Conservation (phyloP, 1,140 invertebrate species). For the Steinernema feltiae region DNA sequence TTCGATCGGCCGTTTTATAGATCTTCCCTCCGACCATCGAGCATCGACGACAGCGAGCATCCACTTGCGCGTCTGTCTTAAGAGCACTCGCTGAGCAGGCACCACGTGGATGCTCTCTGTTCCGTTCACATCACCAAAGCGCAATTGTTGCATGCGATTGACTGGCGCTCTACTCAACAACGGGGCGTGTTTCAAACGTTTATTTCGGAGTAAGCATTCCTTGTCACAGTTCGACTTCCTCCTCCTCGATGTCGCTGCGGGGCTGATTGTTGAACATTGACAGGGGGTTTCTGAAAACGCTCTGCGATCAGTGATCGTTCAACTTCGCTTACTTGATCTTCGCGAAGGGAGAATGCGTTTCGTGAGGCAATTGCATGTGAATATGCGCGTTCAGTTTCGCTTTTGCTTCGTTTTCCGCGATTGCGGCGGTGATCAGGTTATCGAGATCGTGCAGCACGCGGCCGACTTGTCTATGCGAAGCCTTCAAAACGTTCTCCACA, state of each 20-base stretch:
- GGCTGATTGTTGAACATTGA: not conserved
- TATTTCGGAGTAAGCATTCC: too few relatives aligned
- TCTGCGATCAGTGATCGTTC: not conserved
- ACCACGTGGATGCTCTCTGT: slow-evolving; percentile 4
- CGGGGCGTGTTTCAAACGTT: not conserved
- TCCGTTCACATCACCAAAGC: not conserved
- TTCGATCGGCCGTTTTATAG: not conserved
- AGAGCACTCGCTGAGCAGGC: not conserved
- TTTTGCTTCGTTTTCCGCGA: not conserved
- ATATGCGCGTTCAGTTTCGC: not conserved
- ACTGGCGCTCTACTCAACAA: too few relatives aligned
- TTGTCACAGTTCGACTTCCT: not conserved
- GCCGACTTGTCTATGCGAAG: slow-evolving; percentile 17
- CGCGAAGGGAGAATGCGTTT: not conserved
- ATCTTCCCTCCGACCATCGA: not conserved
- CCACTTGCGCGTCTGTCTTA: not conserved
- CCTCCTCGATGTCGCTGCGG: not conserved
- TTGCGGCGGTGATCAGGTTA: not conserved
- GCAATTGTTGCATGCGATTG: not conserved
- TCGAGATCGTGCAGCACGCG: slow-evolving; percentile 20
- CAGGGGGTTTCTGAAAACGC: not conserved
- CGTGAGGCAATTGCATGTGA: not conserved
- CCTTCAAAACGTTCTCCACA: not conserved
- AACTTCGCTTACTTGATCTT: slow-evolving; percentile 11
- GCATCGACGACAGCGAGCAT: slow-evolving; percentile 3